Evolutionary conservation across 1,140 invertebrate genomes (phyloP), one percentile per base, ranked within the genome.

Genomic region (Eufriesea mexicana): DNA sequence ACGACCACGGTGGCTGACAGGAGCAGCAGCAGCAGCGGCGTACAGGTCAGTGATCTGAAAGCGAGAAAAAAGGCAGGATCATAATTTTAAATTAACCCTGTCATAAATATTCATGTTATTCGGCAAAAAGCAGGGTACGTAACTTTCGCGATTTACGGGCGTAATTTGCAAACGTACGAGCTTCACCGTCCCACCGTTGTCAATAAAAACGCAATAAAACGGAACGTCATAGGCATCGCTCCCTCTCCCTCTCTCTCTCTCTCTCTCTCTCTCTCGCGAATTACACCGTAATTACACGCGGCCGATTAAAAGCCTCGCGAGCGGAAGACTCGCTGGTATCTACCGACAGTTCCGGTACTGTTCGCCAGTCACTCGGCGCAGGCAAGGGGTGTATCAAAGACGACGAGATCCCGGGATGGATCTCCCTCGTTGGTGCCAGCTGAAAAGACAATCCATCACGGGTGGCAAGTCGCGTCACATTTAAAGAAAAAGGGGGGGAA

Each of bases 361-460:
- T 47, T 25, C 25, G 47, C 10, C 10, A 18, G 25, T 57, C 57
- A 70, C 18, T 9, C 51, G 45, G 18, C 18, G 18, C 10, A n/a
- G 45, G 20, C 18, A 6, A 35, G 54, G 42, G 25, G 18, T 28
- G n/a, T 54, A 61, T 35, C 55, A 61, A 6, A 23, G 51, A 47
- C 62, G 18, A 57, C 20, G 51, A 20, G 57, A 74, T 64, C 59
- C 20, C 18, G 57, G 51, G 71, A 25, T 18, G 51, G 45, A 49
- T 25, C 10, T 20, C 12, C 14, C 6, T 35, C 35, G 71, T 47
- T 66, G 45, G 61, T 28, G 78, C 51, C 73, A 25, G 35, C 71
- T 73, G 59, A 74, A 67, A 45, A 55, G 42, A 71, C 84, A n/a
- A 86, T 87, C 80, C 73, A 86, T 86, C 84, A 86, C 67, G 67